Evolutionary conservation across 2,888 invertebrate genomes (phyloP).

Genomic region (Fragum whitleyi): DNA sequence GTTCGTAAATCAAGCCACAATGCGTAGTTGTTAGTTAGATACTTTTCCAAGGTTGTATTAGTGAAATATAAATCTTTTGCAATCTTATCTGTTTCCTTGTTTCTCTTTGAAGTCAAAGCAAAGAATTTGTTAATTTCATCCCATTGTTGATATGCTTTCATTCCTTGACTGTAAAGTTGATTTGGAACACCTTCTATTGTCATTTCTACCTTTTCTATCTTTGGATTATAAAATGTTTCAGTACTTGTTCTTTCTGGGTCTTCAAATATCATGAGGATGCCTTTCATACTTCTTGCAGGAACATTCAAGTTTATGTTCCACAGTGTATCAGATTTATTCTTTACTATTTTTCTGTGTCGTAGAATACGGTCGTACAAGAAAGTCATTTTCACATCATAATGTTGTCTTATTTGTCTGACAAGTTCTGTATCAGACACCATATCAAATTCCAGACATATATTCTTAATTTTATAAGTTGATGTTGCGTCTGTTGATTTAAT

Average conservation of each 20-base stretch:
- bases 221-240: constrained; percentile 54
- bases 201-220: constrained; percentile 52
- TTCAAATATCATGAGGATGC: constrained; percentile 61
- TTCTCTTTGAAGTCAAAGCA: constrained; percentile 29
- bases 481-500: constrained; percentile 42
- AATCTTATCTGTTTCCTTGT: constrained; percentile 32
- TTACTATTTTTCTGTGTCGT: constrained; percentile 47
- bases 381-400: constrained; percentile 39
- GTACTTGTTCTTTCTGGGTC: constrained; percentile 40
- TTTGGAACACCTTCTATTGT: constrained; percentile 63
- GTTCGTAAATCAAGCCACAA: constrained; percentile 48
- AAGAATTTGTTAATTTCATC: constrained; percentile 57
- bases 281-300: constrained; percentile 62
- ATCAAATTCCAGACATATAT: constrained; percentile 54
- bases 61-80: constrained; percentile 33
- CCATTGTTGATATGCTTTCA: constrained; percentile 62
- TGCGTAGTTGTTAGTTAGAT: constrained; percentile 39
- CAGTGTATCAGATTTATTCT: constrained; percentile 55
- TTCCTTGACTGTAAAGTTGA: constrained; percentile 63
- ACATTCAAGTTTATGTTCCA: constrained; percentile 65
- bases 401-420: constrained; percentile 49
- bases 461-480: constrained; percentile 48
- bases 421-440: constrained; percentile 48
- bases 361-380: constrained; percentile 51
- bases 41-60: constrained; percentile 29